Evolutionary conservation across 1,140 invertebrate genomes (phyloP), one percentile per base, ranked within the genome.

Genomic region (Andricus grossulariae): DNA sequence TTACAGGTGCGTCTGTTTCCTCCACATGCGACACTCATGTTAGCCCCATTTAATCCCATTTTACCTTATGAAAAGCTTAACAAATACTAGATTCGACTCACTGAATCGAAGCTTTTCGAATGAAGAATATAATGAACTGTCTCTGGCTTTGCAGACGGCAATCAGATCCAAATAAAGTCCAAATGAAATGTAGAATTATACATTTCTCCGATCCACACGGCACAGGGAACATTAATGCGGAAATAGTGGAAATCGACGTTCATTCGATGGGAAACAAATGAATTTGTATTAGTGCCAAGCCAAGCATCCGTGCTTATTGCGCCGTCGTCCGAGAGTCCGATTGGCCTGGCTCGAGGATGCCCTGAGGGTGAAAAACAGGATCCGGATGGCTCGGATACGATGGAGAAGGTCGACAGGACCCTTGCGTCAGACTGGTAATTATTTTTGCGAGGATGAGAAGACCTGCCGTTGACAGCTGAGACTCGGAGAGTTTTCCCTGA

Each of bases 371-470:
- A 75, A 39, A 66, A 66, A 66, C 32, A n/a, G 60, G 25, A 66
- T 50, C 49, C 75, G 25, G 51, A 74, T 71, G 70, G 75, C 51
- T 39, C 57, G 39, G 57, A 66, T 60, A 60, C 21, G 57, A 66
- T 39, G 60, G 15, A 57, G 45, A 71, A 80, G 77, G 76, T 79
- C 82, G 82, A 81, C 82, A 78, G 75, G 76, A 72, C 80, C 82
- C 82, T 80, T 82, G 82, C 78, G 82, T 79, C 79, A 75, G 80
- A 83, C 83, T 83, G 85, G 87, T 90, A 90, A 90, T 90, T 90
- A 90, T 90, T 90, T 90, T 90, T 89, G 84, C 84, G 84, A 85
- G 88, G 88, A 85, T 85, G 87, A 88, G 88, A 87, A 87, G 80
- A 82, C 74, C 89, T 90, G 89, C 76, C 81, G 83, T 76, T 90